Conservation (phyloP, 2,797 vertebrate genomes). For the Gobio occitaniae region DNA sequence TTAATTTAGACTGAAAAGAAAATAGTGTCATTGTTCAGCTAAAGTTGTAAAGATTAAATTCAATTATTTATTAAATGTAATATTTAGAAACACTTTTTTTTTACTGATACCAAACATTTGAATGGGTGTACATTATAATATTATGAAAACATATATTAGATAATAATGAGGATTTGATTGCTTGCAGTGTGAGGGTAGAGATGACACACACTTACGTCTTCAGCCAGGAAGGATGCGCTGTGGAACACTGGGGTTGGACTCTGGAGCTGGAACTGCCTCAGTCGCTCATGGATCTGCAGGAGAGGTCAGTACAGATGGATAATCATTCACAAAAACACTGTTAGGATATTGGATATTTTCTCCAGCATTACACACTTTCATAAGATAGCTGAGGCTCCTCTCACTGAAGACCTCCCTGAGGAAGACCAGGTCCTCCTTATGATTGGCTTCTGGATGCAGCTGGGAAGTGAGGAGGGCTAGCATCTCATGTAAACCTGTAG, state of each 20-base stretch:
- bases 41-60: neutral
- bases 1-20: no score
- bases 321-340: neutral
- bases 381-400: constrained; percentile 87
- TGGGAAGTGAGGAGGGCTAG: constrained; percentile 92
- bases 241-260: constrained; percentile 89
- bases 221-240: constrained; percentile 87
- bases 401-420: constrained; percentile 91
- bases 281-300: constrained; percentile 90
- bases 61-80: no score
- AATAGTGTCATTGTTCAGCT: no score
- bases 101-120: neutral
- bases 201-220: constrained; percentile 86
- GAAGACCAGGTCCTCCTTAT: constrained; percentile 91
- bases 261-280: constrained; percentile 89
- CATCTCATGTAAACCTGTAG: constrained; percentile 89
- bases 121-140: neutral
- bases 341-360: neutral
- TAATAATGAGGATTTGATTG: constrained; percentile 1
- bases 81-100: no score
- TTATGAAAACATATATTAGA: neutral
- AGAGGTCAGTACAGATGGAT: constrained; percentile 21
- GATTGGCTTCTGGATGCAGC: constrained; percentile 89
- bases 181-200: neutral
- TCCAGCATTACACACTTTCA: constrained; percentile 82